Evolutionary conservation across 2,888 invertebrate species (phyloP).

Genomic region (Rhabditoides inermis): DNA sequence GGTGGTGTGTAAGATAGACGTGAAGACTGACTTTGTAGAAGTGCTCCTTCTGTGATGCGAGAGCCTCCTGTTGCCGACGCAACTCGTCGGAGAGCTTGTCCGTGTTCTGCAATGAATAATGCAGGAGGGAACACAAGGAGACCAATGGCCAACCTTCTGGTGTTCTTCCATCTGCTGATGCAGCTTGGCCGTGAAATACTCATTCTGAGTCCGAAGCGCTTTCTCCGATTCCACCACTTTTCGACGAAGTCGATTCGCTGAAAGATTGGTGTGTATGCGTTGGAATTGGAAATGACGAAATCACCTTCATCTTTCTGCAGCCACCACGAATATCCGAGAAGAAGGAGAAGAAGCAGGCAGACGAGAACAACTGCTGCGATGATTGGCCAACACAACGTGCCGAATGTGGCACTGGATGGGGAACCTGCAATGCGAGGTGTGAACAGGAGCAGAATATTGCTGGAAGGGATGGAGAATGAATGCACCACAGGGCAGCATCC

Average conservation of each 20-base stretch:
- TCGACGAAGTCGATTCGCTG: slow-evolving; percentile 19
- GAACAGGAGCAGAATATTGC: not conserved
- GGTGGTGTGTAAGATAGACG: too few species aligned
- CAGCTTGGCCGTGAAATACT: slow-evolving; percentile 26
- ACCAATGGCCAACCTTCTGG: slow-evolving; percentile 17
- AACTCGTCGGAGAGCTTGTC: slow-evolving; percentile 7
- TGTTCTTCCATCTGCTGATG: slow-evolving; percentile 30
- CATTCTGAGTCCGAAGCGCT: slow-evolving; percentile 26
- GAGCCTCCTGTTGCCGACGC: slow-evolving; percentile 17
- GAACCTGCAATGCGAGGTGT: slow-evolving; percentile 12
- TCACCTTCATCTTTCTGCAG: slow-evolving; percentile 29
- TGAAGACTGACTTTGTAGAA: too few species aligned
- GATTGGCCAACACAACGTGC: slow-evolving; percentile 28
- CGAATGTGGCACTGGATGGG: slow-evolving; percentile 17
- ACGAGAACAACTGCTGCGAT: slow-evolving; percentile 17
- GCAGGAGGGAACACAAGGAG: too few species aligned
- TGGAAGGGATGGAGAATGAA: not conserved
- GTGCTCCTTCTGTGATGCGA: slow-evolving; percentile 4
- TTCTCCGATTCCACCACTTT: slow-evolving; percentile 15
- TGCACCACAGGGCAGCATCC: slow-evolving; percentile 42
- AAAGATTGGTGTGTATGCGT: not conserved
- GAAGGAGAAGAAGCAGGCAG: slow-evolving; percentile 11
- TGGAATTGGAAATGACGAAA: slow-evolving; percentile 2
- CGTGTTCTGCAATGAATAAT: slow-evolving; percentile 19
- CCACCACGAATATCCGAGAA: slow-evolving; percentile 21